Base-by-base conservation (phyloP, 2,797 vertebrate species). In the Amazonetta brasiliensis region DNA sequence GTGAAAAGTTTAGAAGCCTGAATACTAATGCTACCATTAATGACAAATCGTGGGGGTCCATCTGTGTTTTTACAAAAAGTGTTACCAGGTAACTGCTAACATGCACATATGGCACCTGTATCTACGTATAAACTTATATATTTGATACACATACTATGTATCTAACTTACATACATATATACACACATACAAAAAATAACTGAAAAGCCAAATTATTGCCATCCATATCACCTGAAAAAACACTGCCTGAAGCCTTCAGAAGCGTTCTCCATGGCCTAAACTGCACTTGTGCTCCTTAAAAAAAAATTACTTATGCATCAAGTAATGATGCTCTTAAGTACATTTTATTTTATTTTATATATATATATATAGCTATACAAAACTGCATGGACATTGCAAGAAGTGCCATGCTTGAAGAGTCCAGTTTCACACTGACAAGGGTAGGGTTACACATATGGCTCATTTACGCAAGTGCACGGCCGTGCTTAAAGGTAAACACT, bases 401-500 rank as follows among this genome's bases (percentile, higher is more conserved):
- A 26, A 56, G 59, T 19, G 59, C 62, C 79, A 4, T 9, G 62
- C 39, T 31, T 9, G 9, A 59, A n/a, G 58, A 63, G 33, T 94
- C 67, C 87, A 62, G 68, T 76, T 76, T 63, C 68, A 63, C 82
- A 13, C 44, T 33, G 63, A 81, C 76, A 56, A 71, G 72, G 4
- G 31, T 9, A 75, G 87, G 62, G 46, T 60, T 74, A 68, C 88
- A 26, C 48, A 11, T 23, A 74, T 69, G 84, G 88, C 83, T 30
- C 60, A 11, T 78, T 92, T 85, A 75, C 94, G 48, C 67, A 8
- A 62, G 92, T 15, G 68, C 84, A 93, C 84, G 43, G 25, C 93
- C 77, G 93, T 33, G 5, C 89, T 48, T 30, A 31, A 56, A 66
- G 55, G 11, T 26, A 81, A 87, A 78, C 81, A 75, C 91, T 66